Conservation (phyloP, 2,113 vertebrate genomes). For the Ciconia stormi region DNA sequence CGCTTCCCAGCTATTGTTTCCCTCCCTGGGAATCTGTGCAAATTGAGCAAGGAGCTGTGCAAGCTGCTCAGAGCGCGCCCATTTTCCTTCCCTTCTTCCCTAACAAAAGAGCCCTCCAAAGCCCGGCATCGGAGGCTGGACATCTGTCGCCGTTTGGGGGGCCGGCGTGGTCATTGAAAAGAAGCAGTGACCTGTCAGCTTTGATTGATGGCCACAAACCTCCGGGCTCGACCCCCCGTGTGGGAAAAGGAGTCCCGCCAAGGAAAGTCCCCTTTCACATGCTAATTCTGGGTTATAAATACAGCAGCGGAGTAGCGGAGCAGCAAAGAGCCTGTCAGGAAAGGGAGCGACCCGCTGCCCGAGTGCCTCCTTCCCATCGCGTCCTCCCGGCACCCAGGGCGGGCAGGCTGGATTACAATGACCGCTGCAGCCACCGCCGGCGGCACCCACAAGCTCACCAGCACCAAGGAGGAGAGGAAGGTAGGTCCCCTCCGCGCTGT, state of each 20-base stretch:
- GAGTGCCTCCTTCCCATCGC: background rate
- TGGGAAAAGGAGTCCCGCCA: constrained; percentile 86
- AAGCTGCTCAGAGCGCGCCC: constrained; percentile 52
- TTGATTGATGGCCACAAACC: constrained; percentile 84
- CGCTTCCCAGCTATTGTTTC: constrained; percentile 74
- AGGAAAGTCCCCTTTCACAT: constrained; percentile 83
- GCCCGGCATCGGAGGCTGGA: constrained; percentile 79
- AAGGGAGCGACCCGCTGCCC: background rate
- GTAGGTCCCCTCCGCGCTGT: constrained; percentile 43
- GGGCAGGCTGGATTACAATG: constrained; percentile 65
- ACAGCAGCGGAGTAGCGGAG: constrained; percentile 19
- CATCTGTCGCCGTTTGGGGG: constrained; percentile 85
- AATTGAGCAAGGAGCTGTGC: constrained; percentile 14
- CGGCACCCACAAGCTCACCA: constrained; percentile 72
- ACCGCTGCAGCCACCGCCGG: constrained; percentile 74
- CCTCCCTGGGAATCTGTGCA: constrained; percentile 70
- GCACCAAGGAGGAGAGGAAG: constrained; percentile 88
- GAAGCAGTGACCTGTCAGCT: constrained; percentile 88
- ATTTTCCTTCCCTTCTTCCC: constrained; percentile 41
- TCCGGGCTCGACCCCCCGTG: constrained; percentile 79
- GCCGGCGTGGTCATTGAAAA: constrained; percentile 77
- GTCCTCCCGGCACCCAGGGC: background rate
- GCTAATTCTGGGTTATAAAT: constrained; percentile 88
- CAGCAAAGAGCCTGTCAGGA: background rate
- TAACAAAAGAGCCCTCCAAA: constrained; percentile 65